phyloP scores from a whole-genome alignment of 2,797 vertebrate genomes.

The Gobio occitaniae region DNA sequence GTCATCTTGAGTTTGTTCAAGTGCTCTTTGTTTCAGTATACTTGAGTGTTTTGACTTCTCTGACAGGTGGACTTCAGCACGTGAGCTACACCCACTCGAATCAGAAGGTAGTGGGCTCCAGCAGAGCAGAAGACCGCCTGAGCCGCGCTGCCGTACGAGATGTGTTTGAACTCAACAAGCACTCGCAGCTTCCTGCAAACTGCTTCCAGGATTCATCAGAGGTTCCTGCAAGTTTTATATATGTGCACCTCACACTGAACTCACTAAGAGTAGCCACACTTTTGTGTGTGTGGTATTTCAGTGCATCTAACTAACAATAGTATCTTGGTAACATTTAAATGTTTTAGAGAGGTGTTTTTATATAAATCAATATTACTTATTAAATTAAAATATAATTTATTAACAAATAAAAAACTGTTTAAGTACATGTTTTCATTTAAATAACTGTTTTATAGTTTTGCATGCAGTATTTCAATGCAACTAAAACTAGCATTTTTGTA shows the following conservation, averaged over 20 bases:
- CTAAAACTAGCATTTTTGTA: too few species aligned
- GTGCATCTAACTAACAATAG: background rate
- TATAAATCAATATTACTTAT: background rate
- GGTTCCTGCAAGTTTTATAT: slow-evolving; percentile 73
- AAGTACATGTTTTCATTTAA: background rate
- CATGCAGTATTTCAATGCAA: too few species aligned
- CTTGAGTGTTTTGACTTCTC: background rate
- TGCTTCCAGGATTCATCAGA: slow-evolving; percentile 75
- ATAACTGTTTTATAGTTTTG: background rate
- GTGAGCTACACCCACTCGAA: slow-evolving; percentile 93
- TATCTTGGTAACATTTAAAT: background rate
- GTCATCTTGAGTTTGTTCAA: background rate
- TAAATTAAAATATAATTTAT: background rate
- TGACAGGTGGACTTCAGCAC: slow-evolving; percentile 83
- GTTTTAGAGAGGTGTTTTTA: background rate
- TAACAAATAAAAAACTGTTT: background rate
- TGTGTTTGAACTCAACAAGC: slow-evolving; percentile 88
- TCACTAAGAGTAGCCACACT: background rate
- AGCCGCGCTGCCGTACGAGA: slow-evolving; percentile 87
- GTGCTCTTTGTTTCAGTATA: background rate
- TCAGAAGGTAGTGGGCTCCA: slow-evolving; percentile 92
- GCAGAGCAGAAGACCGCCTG: slow-evolving; percentile 91
- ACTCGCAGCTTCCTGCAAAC: slow-evolving; percentile 94
- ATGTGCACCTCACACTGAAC: background rate
- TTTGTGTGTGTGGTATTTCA: background rate